Evolutionary conservation across 2,888 invertebrate species (phyloP), one percentile per base, ranked within the genome.

Genomic region (Notodonta dromedarius): DNA sequence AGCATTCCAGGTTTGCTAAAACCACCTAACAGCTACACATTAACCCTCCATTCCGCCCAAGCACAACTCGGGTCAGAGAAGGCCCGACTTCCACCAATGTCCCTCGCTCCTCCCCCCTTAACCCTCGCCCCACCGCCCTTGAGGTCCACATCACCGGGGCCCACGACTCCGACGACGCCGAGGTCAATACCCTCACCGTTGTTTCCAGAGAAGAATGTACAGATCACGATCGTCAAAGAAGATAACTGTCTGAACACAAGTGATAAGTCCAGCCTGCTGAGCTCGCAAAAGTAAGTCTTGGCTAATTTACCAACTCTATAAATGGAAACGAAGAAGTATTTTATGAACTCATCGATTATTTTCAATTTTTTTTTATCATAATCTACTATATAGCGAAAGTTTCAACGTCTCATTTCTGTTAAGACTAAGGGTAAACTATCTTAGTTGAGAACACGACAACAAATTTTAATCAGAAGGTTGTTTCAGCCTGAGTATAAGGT

Each of bases 1-100:
- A 95, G 95, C 74, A 94, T 95, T 77, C 95, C 95, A 62, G 96
- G 96, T 9, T 88, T 96, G 60, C 85, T 96, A 57, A 96, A 96
- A 76, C 96, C 96, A 14, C 96, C 96, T 46, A 95, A 95, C 78
- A 94, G 94, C 74, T 91, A 94, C 68, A 94, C 94, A 0, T 65
- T 94, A 58, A 94, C 94, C 1, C 83, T 94, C 0, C 94, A 94
- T 66, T 90, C 91, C 1, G 90, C 90, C 13, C 86, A 89, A 58
- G 83, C 89, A 4, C 89, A 89, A 59, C 77, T 93, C 60, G 82
- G 91, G 16, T 66, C 91, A 24, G 93, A 93, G 58, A 93, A 93
- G 69, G 93, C 93, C 9, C 82, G 93, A 50, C 80, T 93, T 0
- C 93, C 93, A 6, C 91, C 93, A 6, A 84, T 89, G 76, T 69